Conservation (phyloP, 2,888 invertebrate species). For the Buathra laborator region DNA sequence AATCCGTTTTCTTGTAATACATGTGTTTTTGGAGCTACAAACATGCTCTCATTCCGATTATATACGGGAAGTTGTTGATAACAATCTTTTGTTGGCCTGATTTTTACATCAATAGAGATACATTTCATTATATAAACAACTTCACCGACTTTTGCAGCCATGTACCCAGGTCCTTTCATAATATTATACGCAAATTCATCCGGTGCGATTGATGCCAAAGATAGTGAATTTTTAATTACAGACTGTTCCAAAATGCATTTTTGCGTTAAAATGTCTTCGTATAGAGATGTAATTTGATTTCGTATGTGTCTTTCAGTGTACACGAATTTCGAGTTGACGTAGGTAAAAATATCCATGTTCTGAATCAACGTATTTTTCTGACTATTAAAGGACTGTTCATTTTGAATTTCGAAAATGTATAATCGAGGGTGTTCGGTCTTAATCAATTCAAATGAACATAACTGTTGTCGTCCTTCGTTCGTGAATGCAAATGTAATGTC, state of each 20-base stretch:
- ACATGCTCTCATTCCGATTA: background rate
- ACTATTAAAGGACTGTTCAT: background rate
- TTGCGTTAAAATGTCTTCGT: constrained; percentile 45
- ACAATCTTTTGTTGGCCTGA: constrained; percentile 51
- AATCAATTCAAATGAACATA: background rate
- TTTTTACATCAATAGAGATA: constrained; percentile 47
- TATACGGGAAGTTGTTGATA: constrained; percentile 60
- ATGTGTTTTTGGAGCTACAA: constrained; percentile 28
- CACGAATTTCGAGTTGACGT: constrained; percentile 61
- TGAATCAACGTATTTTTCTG: background rate
- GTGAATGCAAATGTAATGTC: constrained; percentile 23
- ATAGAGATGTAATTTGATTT: constrained; percentile 43
- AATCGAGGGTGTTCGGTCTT: constrained; percentile 2
- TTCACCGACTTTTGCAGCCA: constrained; percentile 58
- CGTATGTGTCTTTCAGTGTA: constrained; percentile 52
- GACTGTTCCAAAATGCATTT: constrained; percentile 56
- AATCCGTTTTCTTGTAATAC: constrained; percentile 53
- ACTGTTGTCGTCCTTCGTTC: background rate
- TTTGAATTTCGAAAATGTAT: constrained; percentile 21
- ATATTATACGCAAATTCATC: constrained; percentile 60
- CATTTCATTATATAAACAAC: constrained; percentile 62
- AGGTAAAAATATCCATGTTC: constrained; percentile 58
- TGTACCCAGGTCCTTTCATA: constrained; percentile 63
- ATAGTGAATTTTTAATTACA: constrained; percentile 55
- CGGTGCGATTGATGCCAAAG: constrained; percentile 53